A percentile compares a stretch with the other conserved stretches of the same genome.
Conservation (phyloP, 2,113 vertebrate genomes). For the Hoplias malabaricus region DNA sequence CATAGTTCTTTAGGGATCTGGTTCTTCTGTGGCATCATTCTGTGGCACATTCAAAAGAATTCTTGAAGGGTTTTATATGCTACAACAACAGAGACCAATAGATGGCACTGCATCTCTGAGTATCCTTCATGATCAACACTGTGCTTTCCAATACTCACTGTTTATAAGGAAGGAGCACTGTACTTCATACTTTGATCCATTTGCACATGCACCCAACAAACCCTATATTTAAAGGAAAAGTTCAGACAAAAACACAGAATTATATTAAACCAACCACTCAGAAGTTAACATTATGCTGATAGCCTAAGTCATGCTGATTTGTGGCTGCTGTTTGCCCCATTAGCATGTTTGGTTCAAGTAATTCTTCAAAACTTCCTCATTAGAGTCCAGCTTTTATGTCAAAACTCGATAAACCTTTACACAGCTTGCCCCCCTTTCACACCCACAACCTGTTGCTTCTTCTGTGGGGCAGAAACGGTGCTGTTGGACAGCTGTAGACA, state of each 20-base stretch:
- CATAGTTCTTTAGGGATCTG: too few relatives aligned
- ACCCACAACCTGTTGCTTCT: slow-evolving; percentile 77
- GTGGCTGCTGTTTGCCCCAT: neutral
- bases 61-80: too few relatives aligned
- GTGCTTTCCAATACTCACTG: too few relatives aligned
- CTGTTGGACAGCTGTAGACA: slow-evolving; percentile 48
- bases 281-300: too few relatives aligned
- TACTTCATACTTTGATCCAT: neutral
- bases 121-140: too few relatives aligned
- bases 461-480: slow-evolving; percentile 52
- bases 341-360: neutral
- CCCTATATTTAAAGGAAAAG: neutral
- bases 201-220: neutral
- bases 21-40: too few relatives aligned
- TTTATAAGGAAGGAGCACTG: too few relatives aligned
- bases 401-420: slow-evolving; percentile 57
- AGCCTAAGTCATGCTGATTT: neutral
- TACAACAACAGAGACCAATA: too few relatives aligned
- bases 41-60: too few relatives aligned
- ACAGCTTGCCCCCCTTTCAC: slow-evolving; percentile 77
- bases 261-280: too few relatives aligned
- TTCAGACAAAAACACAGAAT: neutral
- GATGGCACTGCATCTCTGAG: too few relatives aligned
- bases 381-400: neutral
- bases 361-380: neutral